Evolutionary conservation across 2,797 vertebrate species (phyloP).

Genomic region (Varecia variegata): DNA sequence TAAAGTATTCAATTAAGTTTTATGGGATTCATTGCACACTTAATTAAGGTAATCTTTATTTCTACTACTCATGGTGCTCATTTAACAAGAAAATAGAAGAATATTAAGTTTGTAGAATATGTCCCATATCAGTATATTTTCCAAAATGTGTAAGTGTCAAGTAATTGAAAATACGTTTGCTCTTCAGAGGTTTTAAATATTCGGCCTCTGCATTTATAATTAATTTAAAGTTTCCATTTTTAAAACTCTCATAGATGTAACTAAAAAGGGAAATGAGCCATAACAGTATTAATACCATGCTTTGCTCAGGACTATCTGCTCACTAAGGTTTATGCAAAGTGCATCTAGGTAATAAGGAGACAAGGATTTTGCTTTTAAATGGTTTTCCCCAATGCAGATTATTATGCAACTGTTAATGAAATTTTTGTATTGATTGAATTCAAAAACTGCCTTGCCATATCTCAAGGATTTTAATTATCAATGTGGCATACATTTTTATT

Average conservation of each 20-base stretch:
- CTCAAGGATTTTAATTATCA: neutral
- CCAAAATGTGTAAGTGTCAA: conserved; percentile 40
- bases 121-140: conserved; percentile 59
- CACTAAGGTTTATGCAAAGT: neutral
- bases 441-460: neutral
- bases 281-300: conserved; percentile 56
- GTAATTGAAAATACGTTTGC: conserved; percentile 59
- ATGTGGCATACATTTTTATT: neutral
- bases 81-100: conserved; percentile 59
- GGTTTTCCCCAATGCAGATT: neutral
- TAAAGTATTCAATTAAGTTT: conserved; percentile 70
- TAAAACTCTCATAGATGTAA: conserved; percentile 47
- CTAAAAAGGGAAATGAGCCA: conserved; percentile 74
- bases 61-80: conserved; percentile 50
- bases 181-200: conserved; percentile 63
- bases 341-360: neutral
- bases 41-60: conserved; percentile 75
- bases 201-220: conserved; percentile 54
- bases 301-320: neutral
- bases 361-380: neutral
- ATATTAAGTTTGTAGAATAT: conserved; percentile 61
- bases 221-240: conserved; percentile 52
- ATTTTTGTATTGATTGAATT: neutral
- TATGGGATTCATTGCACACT: conserved; percentile 67
- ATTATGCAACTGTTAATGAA: conserved; percentile 5